Percentiles rank a stretch among this genome's conserved stretches.
Evolutionary conservation across 2,888 invertebrate genomes (phyloP).

Genomic region (Drosophila meridionalis): DNA sequence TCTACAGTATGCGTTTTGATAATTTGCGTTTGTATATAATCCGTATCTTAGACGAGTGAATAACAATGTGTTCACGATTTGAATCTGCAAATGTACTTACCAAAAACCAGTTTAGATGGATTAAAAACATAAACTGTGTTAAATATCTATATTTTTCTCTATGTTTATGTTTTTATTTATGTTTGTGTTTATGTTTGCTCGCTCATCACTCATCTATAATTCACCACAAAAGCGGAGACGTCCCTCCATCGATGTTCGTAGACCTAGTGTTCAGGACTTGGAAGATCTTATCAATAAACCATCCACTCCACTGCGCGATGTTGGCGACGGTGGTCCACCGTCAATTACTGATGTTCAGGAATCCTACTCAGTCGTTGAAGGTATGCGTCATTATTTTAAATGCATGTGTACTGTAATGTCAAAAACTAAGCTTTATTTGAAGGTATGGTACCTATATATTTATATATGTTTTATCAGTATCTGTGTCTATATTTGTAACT

Average conservation of each 20-base stretch:
- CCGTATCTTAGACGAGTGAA: conserved; percentile 26
- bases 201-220: conserved; percentile 15
- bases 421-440: not conserved
- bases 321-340: conserved; percentile 93
- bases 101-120: not conserved
- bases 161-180: conserved; percentile 3
- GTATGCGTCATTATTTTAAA: conserved; percentile 86
- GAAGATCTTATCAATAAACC: conserved; percentile 96
- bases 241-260: conserved; percentile 95
- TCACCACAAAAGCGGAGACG: conserved; percentile 89
- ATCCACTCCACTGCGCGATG: conserved; percentile 93
- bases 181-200: conserved; percentile 22
- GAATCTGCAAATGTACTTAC: conserved; percentile 17
- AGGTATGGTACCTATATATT: not conserved
- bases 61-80: conserved; percentile 20
- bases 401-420: conserved; percentile 19
- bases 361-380: conserved; percentile 98
- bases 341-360: conserved; percentile 96
- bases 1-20: conserved; percentile 31
- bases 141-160: conserved; percentile 16
- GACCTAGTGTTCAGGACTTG: conserved; percentile 95
- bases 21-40: conserved; percentile 41
- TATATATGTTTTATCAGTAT: not conserved
- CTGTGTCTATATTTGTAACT: not conserved
- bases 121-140: not conserved